Evolutionary conservation across 2,113 vertebrate species (phyloP).

Genomic region (Nothocercus julius): DNA sequence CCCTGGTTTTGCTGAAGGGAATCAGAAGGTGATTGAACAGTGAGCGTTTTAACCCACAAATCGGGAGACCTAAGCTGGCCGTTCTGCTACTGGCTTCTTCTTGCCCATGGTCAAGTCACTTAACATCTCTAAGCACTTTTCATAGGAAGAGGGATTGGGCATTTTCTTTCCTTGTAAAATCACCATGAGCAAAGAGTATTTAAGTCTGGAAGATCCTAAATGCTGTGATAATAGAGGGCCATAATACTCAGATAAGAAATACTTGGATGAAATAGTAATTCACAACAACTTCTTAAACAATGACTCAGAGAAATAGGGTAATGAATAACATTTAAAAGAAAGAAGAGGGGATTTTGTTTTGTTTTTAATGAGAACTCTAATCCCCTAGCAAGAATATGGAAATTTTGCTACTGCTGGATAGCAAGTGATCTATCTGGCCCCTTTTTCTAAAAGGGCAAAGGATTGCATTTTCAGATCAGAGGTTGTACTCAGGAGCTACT

Average conservation of each 20-base stretch:
- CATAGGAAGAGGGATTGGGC: not conserved
- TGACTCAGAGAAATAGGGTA: not conserved
- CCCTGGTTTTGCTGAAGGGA: not conserved
- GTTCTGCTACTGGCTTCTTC: not conserved
- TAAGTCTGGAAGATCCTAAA: not conserved
- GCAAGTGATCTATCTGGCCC: not conserved
- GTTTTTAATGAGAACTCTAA: not conserved
- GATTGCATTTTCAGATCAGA: not conserved
- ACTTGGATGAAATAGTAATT: not conserved
- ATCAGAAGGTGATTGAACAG: not conserved
- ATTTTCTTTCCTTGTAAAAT: not conserved
- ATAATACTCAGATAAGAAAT: not conserved
- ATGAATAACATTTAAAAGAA: not conserved
- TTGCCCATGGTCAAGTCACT: not conserved
- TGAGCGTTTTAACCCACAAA: accelerated
- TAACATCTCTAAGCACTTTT: not conserved
- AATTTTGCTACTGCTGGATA: not conserved
- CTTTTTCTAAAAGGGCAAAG: not conserved
- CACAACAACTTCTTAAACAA: not conserved
- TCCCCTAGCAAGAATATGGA: not conserved
- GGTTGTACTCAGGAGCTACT: not conserved
- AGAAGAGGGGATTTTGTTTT: not conserved
- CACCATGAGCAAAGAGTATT: not conserved
- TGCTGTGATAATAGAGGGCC: not conserved
- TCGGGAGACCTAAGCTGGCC: not conserved